Conservation (phyloP, 1,140 invertebrate genomes). For the Drosophila ohnishii region DNA sequence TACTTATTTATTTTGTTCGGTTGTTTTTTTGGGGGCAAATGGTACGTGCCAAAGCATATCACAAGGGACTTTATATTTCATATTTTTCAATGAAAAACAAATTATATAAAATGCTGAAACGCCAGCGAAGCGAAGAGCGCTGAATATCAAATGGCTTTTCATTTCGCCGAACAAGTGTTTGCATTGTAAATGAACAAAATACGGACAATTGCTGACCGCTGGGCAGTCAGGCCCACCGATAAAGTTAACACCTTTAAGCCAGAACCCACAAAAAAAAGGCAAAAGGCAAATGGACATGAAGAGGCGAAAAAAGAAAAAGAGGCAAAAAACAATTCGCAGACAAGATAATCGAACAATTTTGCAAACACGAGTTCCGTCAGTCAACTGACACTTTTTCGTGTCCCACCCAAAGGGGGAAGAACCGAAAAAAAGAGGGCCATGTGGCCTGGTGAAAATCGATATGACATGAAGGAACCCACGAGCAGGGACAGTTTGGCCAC, state of each 20-base stretch:
- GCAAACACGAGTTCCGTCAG: constrained; percentile 70
- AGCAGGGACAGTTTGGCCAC: constrained; percentile 54
- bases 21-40: constrained; percentile 14
- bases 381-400: constrained; percentile 75
- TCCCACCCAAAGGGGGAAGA: constrained; percentile 45
- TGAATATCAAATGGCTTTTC: constrained; percentile 70
- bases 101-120: constrained; percentile 62
- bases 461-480: constrained; percentile 68
- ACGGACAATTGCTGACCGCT: constrained; percentile 42
- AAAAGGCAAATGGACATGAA: constrained; percentile 25
- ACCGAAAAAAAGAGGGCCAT: constrained; percentile 14
- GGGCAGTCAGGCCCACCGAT: constrained; percentile 37
- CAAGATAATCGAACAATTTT: constrained; percentile 63
- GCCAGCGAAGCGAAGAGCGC: constrained; percentile 27
- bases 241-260: constrained; percentile 79
- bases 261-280: constrained; percentile 48
- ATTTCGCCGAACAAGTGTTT: constrained; percentile 69
- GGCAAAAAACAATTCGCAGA: constrained; percentile 36
- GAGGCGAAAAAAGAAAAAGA: constrained; percentile 23
- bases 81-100: constrained; percentile 58
- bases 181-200: constrained; percentile 53
- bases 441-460: constrained; percentile 68
- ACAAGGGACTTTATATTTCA: constrained; percentile 48
- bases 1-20: constrained; percentile 37
- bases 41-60: constrained; percentile 58